These are phyloP conservation scores for Drosophila prolongata DNA, from an alignment of 2,888 invertebrate species.

Conservation along the genomic window DNA sequence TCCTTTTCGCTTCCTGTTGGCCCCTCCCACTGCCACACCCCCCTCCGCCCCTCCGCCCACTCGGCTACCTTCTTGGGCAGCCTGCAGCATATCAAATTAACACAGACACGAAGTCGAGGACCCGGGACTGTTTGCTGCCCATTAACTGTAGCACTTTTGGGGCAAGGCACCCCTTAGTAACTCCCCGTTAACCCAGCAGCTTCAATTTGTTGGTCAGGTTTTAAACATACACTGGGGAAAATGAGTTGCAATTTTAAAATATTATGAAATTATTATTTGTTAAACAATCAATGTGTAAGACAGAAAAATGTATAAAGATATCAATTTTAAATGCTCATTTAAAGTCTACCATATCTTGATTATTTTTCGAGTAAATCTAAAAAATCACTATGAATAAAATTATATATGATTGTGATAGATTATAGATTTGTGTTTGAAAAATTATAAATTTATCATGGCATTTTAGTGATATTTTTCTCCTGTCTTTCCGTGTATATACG, in stretches of 20 bases:
- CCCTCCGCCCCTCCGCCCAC: not conserved
- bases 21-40: not conserved
- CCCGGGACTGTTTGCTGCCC: slow-evolving; percentile 66
- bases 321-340: too few species aligned
- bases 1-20: slow-evolving; percentile 44
- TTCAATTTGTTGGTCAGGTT: slow-evolving; percentile 75
- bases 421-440: too few species aligned
- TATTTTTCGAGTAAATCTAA: too few species aligned
- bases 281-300: too few species aligned
- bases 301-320: too few species aligned
- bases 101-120: slow-evolving; percentile 63
- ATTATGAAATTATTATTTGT: too few species aligned
- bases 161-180: slow-evolving; percentile 39
- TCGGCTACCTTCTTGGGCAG: slow-evolving; percentile 36
- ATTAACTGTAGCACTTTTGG: slow-evolving; percentile 78
- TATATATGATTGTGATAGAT: too few species aligned
- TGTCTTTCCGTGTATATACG: slow-evolving; percentile 14
- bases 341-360: too few species aligned
- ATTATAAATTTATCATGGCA: not conserved
- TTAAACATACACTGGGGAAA: slow-evolving; percentile 23
- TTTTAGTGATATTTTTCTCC: slow-evolving; percentile 48
- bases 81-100: slow-evolving; percentile 75
- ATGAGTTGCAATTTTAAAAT: not conserved
- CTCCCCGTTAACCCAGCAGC: slow-evolving; percentile 26
- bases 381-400: too few species aligned